Evolutionary conservation across 2,888 invertebrate genomes (phyloP).

Genomic region (Chydorus sphaericus): DNA sequence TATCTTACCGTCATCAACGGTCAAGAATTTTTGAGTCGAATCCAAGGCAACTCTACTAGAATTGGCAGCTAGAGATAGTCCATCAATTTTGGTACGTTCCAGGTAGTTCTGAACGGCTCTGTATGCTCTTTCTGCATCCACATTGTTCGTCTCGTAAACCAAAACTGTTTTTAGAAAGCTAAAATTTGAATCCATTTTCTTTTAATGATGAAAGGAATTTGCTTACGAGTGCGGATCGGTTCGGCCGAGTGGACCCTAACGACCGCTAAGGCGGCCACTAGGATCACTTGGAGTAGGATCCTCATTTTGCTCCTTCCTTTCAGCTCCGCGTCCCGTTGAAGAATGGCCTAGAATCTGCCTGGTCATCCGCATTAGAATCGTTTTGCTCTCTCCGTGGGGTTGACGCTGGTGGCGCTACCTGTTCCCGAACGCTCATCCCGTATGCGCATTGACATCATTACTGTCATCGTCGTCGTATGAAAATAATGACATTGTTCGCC

Average conservation of each 20-base stretch:
- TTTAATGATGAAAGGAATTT: too few species aligned
- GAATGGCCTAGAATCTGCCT: not conserved
- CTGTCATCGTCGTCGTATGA: too few species aligned
- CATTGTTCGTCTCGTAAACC: conserved; percentile 4
- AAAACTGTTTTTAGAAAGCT: too few species aligned
- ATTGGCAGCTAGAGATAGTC: not conserved
- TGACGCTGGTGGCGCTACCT: not conserved
- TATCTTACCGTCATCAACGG: conserved; percentile 10
- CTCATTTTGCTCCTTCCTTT: not conserved
- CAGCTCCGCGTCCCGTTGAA: not conserved
- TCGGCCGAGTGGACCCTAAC: not conserved
- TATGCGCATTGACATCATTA: too few species aligned
- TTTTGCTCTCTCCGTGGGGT: not conserved
- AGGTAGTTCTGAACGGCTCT: not conserved
- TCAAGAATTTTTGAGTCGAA: not conserved
- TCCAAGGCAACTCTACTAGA: not conserved
- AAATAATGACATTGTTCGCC: too few species aligned
- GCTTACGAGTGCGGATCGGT: conserved; percentile 7
- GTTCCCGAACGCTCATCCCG: not conserved
- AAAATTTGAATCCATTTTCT: too few species aligned
- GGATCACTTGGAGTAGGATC: not conserved
- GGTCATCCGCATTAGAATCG: not conserved
- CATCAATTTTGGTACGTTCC: not conserved
- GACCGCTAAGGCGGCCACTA: not conserved
- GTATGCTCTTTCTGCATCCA: conserved; percentile 1